Conservation (phyloP, 37 sponge, comb jelly and placozoan species). For the Chondrilla cf. caribensis region DNA sequence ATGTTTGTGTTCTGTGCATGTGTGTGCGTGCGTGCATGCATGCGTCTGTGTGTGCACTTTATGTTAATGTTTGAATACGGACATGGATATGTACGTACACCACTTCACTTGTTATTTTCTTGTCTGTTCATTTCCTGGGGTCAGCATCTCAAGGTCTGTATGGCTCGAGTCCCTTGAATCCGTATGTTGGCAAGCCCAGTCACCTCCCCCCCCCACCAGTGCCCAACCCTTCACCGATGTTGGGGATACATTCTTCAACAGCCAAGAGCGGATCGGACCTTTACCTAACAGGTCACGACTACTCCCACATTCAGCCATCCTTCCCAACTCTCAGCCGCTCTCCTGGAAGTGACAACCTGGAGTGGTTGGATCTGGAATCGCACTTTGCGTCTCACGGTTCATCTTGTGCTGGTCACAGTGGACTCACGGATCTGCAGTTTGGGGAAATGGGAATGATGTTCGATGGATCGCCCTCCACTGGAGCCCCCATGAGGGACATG, state of each 20-base stretch:
- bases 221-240: constrained; percentile 9
- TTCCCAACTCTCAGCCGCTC: constrained; percentile 1
- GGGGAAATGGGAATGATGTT: neutral
- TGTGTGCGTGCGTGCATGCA: neutral
- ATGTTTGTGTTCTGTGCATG: neutral
- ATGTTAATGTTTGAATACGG: too few species aligned
- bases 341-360: constrained; percentile 25
- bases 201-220: neutral
- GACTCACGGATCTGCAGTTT: constrained; percentile 2
- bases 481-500: neutral
- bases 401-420: neutral
- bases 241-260: neutral
- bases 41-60: neutral
- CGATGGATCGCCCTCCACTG: neutral
- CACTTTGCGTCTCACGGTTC: neutral
- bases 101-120: too few species aligned
- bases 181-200: too few species aligned
- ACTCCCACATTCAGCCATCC: neutral
- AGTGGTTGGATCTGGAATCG: constrained; percentile 55
- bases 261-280: constrained; percentile 21
- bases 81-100: too few species aligned
- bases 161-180: too few species aligned
- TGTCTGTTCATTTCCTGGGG: too few species aligned
- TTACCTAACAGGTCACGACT: constrained; percentile 4
- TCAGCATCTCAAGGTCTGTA: neutral